Base-by-base conservation (phyloP, 1,140 invertebrate genomes). In the Euschistus heros region DNA sequence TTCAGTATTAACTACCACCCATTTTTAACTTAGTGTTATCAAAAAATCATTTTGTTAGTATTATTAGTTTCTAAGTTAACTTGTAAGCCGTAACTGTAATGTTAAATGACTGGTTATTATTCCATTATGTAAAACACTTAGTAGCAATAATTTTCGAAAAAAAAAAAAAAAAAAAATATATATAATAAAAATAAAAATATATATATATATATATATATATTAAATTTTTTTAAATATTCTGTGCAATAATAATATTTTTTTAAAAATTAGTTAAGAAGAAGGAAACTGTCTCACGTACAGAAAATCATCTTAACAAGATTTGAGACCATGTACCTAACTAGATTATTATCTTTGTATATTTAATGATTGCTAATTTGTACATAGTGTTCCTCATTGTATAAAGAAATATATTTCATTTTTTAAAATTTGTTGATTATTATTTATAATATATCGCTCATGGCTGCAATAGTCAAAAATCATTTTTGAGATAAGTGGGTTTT, bases 1-100 rank as follows among this genome's bases (percentile, higher is more conserved):
- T 50, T 18, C n/a, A 50, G n/a, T 50, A 18, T 20, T 50, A 18
- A 18, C n/a, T 1, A 57, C 10, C 33, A 37, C 33, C 33, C 13
- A 13, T 37, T 37, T 37, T 37, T 10, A 37, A 2, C 13, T 37
- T 37, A 37, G 33, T 37, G 8, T 37, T 57, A 24, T 57, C 15
- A 57, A 24, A 26, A 57, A 24, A 20, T 2, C 24, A 57, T 26
- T 57, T 24, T 17, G 18, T 22, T 24, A 57, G 54, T 57, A 57
- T 57, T 57, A 57, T 57, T 57, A 57, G 54, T 57, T 57, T 20
- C 54, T 57, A 57, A 57, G 54, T 37, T 37, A 37, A 37, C 33
- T 37, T 37, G 5, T 37, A 37, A 37, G 33, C 33, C 33, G 10
- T 37, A 37, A 37, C 33, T 37, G 33, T 37, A 37, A 37, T 37